Base-by-base conservation (phyloP, 2,113 vertebrate species). In the Anhinga rufa region DNA sequence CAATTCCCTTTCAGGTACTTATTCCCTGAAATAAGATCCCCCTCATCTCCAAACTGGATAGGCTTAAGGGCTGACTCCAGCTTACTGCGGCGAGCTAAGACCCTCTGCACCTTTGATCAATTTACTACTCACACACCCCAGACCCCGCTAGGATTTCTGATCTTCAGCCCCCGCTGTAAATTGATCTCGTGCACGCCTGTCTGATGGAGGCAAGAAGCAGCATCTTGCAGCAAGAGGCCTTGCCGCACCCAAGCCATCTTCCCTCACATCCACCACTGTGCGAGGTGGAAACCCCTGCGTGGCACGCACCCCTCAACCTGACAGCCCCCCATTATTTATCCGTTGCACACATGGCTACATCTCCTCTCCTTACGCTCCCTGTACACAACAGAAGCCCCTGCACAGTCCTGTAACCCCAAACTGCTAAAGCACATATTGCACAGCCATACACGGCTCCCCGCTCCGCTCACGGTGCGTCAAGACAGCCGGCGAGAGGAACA, bases 401-500 rank as follows among this genome's bases (percentile, higher is more conserved):
- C 36, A 28, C 32, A 60, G 57, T 62, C 54, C 62, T 10, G 25
- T 12, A 31, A 34, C 24, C 66, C 52, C 75, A 25, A 32, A 51
- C 3, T 80, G 12, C n/a, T 24, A 9, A 4, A 66, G 36, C 16
- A 40, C 5, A 0, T 28, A 32, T 7, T 15, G 10, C 52, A 72
- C 8, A 28, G 52, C 68, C 74, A 14, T 4, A 7, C 5, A 2
- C 17, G 21, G 14, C 58, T 76, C 31, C 72, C 64, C 3, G 2
- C 34, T 25, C 55, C 6, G 0, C 17, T 7, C 3, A 1, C 0
- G 4, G 24, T 3, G 3, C 32, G 15, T 19, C 14, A 7, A 29
- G 71, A 66, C 17, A 54, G 14, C 3, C 0, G 0, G 18, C 13
- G 4, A 26, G 24, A 49, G 0, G 1, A 82, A 46, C 0, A 0